Conservation (phyloP, 2,888 invertebrate species). For the Callinectes sapidus region DNA sequence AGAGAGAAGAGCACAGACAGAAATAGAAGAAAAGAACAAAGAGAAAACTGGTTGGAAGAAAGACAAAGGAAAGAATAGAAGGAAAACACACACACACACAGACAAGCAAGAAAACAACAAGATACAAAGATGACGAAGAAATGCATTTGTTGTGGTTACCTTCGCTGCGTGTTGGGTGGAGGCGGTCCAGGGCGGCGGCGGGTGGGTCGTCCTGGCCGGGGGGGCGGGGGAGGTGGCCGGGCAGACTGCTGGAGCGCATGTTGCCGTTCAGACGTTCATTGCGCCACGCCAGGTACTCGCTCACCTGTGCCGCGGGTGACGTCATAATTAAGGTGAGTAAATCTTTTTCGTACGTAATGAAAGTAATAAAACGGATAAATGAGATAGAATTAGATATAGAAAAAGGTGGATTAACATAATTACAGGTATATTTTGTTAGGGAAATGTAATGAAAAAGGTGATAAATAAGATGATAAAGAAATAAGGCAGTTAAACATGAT, state of each 20-base stretch:
- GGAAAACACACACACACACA: too few species aligned
- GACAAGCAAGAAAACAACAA: background rate
- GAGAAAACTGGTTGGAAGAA: background rate
- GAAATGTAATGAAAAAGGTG: too few species aligned
- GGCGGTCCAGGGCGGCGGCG: constrained; percentile 47
- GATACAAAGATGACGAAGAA: background rate
- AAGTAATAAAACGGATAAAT: background rate
- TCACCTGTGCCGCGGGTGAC: constrained; percentile 32
- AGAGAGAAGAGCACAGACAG: background rate
- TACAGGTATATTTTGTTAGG: too few species aligned
- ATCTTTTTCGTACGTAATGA: too few species aligned
- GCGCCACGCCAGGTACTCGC: constrained; percentile 65
- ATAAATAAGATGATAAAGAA: too few species aligned
- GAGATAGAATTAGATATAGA: too few species aligned
- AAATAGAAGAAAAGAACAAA: background rate
- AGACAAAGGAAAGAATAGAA: background rate
- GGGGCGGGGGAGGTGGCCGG: constrained; percentile 39
- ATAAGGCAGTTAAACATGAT: too few species aligned
- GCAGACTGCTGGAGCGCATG: constrained; percentile 59
- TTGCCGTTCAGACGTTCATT: constrained; percentile 62
- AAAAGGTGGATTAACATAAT: too few species aligned
- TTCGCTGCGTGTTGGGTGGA: constrained; percentile 64
- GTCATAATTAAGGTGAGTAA: too few species aligned
- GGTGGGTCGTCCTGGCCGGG: constrained; percentile 51
- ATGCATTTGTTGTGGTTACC: constrained; percentile 17